Conservation (phyloP, 1,140 invertebrate genomes). For the Musca vetustissima region DNA sequence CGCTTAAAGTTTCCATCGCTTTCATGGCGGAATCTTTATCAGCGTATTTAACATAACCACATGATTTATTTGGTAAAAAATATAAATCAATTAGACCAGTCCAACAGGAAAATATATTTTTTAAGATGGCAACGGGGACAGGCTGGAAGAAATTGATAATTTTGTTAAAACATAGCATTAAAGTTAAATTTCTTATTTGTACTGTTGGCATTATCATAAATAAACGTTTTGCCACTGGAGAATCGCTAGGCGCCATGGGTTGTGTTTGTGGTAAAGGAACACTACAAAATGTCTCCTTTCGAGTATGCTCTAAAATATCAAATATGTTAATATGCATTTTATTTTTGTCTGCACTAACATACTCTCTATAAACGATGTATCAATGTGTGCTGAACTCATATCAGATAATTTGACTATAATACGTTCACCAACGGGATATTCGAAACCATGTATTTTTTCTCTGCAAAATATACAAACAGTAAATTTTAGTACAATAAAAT, state of each 20-base stretch:
- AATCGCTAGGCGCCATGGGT: conserved; percentile 72
- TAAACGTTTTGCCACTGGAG: conserved; percentile 54
- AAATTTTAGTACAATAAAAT: background rate
- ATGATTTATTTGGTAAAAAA: conserved; percentile 83
- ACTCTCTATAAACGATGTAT: conserved; percentile 52
- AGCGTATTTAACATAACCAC: conserved; percentile 90
- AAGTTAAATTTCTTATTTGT: conserved; percentile 13
- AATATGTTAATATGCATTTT: background rate
- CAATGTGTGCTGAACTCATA: conserved; percentile 50
- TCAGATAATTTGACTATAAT: conserved; percentile 74
- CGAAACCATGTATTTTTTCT: conserved; percentile 83
- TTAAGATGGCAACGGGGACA: conserved; percentile 76
- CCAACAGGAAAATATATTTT: conserved; percentile 88
- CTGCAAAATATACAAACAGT: conserved; percentile 47
- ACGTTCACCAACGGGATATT: conserved; percentile 81
- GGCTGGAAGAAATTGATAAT: conserved; percentile 71
- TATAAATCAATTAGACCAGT: conserved; percentile 90
- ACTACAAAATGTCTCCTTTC: conserved; percentile 59
- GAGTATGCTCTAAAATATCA: conserved; percentile 38
- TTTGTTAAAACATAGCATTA: conserved; percentile 37
- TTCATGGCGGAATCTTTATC: conserved; percentile 71
- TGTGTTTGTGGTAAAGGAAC: conserved; percentile 72
- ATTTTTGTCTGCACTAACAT: conserved; percentile 12
- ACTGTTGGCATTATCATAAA: conserved; percentile 53
- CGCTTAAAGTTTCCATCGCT: conserved; percentile 63